phyloP scores from a whole-genome alignment of 1,140 invertebrate species.

The Antheraea mylitta region DNA sequence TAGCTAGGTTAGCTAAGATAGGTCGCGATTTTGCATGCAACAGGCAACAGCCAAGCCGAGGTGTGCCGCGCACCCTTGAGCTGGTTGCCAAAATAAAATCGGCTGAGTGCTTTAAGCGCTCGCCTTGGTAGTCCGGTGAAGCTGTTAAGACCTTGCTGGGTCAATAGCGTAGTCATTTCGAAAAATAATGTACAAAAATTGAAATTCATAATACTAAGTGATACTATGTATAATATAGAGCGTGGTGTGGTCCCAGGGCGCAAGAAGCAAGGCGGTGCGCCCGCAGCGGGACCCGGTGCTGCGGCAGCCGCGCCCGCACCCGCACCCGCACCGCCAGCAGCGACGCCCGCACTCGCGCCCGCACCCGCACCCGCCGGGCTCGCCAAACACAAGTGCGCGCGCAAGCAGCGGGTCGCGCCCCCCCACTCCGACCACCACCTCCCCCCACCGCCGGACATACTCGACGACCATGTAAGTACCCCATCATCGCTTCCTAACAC shows the following conservation, averaged over 20 bases:
- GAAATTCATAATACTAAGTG: too few species aligned
- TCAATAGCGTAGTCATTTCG: too few species aligned
- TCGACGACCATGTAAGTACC: slow-evolving; percentile 56
- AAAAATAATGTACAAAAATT: too few species aligned
- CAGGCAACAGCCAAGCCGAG: too few species aligned
- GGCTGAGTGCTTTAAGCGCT: too few species aligned
- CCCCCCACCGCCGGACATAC: slow-evolving; percentile 70
- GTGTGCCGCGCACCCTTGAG: too few species aligned
- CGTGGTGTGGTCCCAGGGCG: slow-evolving; percentile 26
- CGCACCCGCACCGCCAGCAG: slow-evolving; percentile 12
- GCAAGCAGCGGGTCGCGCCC: slow-evolving; percentile 59
- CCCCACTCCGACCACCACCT: slow-evolving; percentile 70
- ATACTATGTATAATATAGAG: slow-evolving; percentile 16
- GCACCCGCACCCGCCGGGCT: slow-evolving; percentile 17
- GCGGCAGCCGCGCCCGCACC: slow-evolving; percentile 28
- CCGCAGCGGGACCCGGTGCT: slow-evolving; percentile 13
- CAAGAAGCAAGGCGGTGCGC: slow-evolving; percentile 31
- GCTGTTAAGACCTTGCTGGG: too few species aligned
- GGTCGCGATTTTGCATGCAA: too few species aligned
- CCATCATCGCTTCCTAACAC: not conserved
- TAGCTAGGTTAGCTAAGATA: too few species aligned
- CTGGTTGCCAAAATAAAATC: too few species aligned
- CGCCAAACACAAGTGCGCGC: slow-evolving; percentile 62
- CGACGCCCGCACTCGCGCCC: slow-evolving; percentile 25
- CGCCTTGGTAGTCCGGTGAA: too few species aligned